Base-by-base conservation (phyloP, 1,140 invertebrate genomes). In the Stenopsyche tienmushanensis region DNA sequence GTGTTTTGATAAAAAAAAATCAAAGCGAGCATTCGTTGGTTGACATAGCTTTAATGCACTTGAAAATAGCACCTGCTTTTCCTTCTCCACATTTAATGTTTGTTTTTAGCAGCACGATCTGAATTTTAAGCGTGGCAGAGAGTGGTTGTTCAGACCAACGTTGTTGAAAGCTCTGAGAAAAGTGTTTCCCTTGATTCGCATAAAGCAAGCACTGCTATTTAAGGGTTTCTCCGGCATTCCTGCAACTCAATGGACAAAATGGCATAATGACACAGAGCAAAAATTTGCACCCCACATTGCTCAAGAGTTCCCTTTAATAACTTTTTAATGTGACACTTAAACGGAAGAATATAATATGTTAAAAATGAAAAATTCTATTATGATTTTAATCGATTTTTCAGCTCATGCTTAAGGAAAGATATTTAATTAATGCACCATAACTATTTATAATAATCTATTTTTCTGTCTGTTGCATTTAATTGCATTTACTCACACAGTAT, bases 171-270 rank as follows among this genome's bases (percentile, higher is more conserved):
- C 57, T 60, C 57, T 60, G 34, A 20, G 57, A 20, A 26, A 60
- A 60, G 47, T 60, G 57, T 60, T 60, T 60, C 42, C 57, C 57
- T 47, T 60, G 57, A 60, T 60, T 60, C 57, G 57, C 57, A 60
- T 60, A 60, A 60, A 60, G 57, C 57, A 47, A 60, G 42, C 57
- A 60, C 29, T 60, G 57, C 57, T 34, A 47, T 60, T 60, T 60
- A 60, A 49, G 24, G 57, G 15, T 29, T 60, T 44, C 23, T 41
- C 41, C 47, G 57, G 44, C 42, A 41, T 47, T 60, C 57, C 29
- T 18, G 34, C 34, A 23, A 21, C 41, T 26, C 42, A 47, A 15
- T 34, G 42, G 3, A 17, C 23, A 26, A 21, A 60, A 60, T 47
- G 24, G 57, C 21, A 34, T 7, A 57, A 57, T 25, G 50, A 10